Percentiles rank a stretch among this genome's conserved stretches.
Conservation (phyloP, 2,888 invertebrate species). For the Eupithecia vulgata region DNA sequence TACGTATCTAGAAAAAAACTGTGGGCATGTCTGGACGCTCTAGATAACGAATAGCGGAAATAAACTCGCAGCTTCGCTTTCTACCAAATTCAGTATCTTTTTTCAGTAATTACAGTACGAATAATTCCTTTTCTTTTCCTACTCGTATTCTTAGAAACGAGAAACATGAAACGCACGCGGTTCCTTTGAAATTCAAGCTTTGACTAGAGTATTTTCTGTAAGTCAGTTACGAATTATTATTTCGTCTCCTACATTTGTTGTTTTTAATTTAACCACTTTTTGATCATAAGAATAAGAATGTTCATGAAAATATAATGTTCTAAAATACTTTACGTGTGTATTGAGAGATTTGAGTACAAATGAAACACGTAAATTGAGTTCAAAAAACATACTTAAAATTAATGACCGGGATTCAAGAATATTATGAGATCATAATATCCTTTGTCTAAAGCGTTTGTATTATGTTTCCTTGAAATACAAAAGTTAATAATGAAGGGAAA, state of each 20-base stretch:
- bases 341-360: too few species aligned
- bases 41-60: slow-evolving; percentile 15
- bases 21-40: background rate
- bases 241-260: background rate
- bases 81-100: slow-evolving; percentile 15
- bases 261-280: background rate
- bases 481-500: background rate
- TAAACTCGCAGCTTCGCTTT: slow-evolving; percentile 14
- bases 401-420: background rate
- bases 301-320: background rate
- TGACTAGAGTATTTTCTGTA: background rate
- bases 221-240: background rate
- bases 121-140: background rate
- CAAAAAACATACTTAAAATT: background rate
- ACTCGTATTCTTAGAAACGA: background rate
- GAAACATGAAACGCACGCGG: background rate
- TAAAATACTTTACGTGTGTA: background rate
- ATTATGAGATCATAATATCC: background rate
- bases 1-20: background rate
- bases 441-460: background rate
- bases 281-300: background rate
- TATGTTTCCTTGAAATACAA: background rate
- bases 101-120: slow-evolving; percentile 17
- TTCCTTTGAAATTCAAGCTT: background rate
- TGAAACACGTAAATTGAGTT: background rate